Evolutionary conservation across 1,140 invertebrate genomes (phyloP).

Genomic region (Drosophila nigrodunni): DNA sequence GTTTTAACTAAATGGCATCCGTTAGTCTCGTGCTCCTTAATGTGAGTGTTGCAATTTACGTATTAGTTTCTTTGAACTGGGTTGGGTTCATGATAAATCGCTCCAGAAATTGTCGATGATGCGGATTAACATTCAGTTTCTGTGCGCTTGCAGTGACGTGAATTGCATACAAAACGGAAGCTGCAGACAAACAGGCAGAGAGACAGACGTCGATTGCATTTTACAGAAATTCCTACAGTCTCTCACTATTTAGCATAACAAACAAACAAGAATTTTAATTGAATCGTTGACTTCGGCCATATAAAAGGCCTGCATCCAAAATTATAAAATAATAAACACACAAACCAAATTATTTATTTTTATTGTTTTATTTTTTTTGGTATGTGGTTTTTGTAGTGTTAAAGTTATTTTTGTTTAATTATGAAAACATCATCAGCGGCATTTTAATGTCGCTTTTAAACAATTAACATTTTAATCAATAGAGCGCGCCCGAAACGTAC

Average conservation of each 20-base stretch:
- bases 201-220: constrained; percentile 32
- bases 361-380: too few species aligned
- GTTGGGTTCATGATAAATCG: constrained; percentile 2
- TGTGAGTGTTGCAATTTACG: background rate
- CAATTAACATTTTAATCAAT: constrained; percentile 50
- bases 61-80: background rate
- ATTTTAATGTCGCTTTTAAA: constrained; percentile 33
- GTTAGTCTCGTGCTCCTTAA: background rate
- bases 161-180: constrained; percentile 39
- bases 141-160: constrained; percentile 23
- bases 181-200: constrained; percentile 9
- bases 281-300: constrained; percentile 17
- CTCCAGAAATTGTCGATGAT: constrained; percentile 12
- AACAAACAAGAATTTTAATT: constrained; percentile 67
- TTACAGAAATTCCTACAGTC: constrained; percentile 21
- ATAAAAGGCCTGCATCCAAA: constrained; percentile 33
- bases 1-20: background rate
- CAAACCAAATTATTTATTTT: background rate
- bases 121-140: background rate
- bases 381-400: too few species aligned
- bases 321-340: constrained; percentile 21
- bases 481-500: constrained; percentile 18
- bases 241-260: constrained; percentile 66
- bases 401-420: constrained; percentile 30
- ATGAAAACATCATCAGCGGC: constrained; percentile 44